Percentiles rank a stretch among this genome's conserved stretches.
These are phyloP conservation scores for Drosophila hamatofila DNA, from an alignment of 2,888 invertebrate species.

Conservation along the genomic window DNA sequence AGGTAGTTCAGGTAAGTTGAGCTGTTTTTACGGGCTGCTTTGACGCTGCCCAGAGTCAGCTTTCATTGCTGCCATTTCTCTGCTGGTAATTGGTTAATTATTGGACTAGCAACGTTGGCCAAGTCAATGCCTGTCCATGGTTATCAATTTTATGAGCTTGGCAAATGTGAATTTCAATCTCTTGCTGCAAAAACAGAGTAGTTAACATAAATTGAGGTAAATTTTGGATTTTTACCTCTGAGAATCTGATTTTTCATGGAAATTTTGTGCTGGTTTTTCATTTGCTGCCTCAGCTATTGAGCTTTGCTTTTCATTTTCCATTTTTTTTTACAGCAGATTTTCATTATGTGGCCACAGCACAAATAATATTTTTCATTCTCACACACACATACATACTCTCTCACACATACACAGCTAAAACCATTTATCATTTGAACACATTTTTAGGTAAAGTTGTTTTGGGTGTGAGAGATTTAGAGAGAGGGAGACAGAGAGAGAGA, in stretches of 20 bases:
- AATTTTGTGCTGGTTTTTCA: conserved; percentile 1
- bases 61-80: not conserved
- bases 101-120: conserved; percentile 48
- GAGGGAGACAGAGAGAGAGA: not conserved
- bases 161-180: conserved; percentile 7
- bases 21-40: not conserved
- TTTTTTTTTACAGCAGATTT: not conserved
- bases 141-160: not conserved
- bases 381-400: conserved; percentile 3
- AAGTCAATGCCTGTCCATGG: not conserved
- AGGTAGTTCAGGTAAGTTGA: conserved; percentile 20
- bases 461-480: not conserved
- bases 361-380: conserved; percentile 40
- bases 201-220: not conserved
- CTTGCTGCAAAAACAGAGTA: conserved; percentile 27
- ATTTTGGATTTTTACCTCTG: conserved; percentile 3
- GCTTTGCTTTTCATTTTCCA: conserved; percentile 13
- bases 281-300: conserved; percentile 3
- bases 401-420: not conserved
- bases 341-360: conserved; percentile 13
- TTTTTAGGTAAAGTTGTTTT: conserved; percentile 26
- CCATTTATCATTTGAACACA: conserved; percentile 49
- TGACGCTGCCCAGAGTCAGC: not conserved
- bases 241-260: conserved; percentile 1
- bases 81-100: conserved; percentile 74